Conservation (phyloP, 2,797 vertebrate species). For the Anguilla anguilla region DNA sequence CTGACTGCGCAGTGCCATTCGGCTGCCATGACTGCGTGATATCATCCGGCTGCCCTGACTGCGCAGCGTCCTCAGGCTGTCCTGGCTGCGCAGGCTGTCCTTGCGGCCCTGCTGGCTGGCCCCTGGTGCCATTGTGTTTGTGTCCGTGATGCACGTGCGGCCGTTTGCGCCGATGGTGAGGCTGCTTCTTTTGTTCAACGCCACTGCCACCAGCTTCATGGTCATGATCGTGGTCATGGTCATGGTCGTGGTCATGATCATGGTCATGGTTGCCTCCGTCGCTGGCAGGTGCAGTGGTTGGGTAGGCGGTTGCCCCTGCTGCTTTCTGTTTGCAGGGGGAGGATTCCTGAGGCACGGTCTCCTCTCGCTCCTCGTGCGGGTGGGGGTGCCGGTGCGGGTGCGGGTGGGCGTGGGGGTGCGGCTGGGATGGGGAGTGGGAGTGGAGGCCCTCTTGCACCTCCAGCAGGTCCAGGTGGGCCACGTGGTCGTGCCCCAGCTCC, state of each 20-base stretch:
- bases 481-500: conserved; percentile 90
- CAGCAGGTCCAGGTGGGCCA: conserved; percentile 88
- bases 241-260: conserved; percentile 30
- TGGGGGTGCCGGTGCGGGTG: conserved; percentile 53
- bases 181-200: background rate
- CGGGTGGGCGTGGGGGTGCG: conserved; percentile 46
- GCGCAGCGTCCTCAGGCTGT: too few relatives aligned
- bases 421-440: conserved; percentile 68
- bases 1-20: too few relatives aligned
- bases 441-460: conserved; percentile 87
- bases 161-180: background rate
- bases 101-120: too few relatives aligned
- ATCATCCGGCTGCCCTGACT: background rate
- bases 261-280: conserved; percentile 42
- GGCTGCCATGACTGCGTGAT: too few relatives aligned
- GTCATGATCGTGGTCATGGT: conserved; percentile 21
- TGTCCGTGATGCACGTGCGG: background rate
- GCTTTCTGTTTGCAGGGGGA: conserved; percentile 31
- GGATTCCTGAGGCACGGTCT: background rate
- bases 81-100: too few relatives aligned
- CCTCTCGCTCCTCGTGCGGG: conserved; percentile 42
- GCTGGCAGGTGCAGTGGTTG: conserved; percentile 43
- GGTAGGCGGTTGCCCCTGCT: conserved; percentile 32
- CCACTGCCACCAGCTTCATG: conserved; percentile 25
- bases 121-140: background rate